phyloP scores from a whole-genome alignment of 2,888 invertebrate genomes.

The Sinelater perroti region DNA sequence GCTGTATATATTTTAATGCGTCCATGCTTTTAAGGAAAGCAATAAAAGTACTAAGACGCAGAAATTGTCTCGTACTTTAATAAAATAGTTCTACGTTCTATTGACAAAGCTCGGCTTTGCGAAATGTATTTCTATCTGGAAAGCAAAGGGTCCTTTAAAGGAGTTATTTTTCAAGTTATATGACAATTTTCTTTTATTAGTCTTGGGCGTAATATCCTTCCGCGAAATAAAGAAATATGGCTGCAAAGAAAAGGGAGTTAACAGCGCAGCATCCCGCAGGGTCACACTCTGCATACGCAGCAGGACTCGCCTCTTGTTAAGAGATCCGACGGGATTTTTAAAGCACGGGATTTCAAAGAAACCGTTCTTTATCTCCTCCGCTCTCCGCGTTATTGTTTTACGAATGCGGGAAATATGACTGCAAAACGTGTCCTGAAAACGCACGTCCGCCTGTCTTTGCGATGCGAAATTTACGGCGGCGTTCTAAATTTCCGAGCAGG shows the following conservation, averaged over 20 bases:
- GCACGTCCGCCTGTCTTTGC: constrained; percentile 2
- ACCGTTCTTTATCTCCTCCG: constrained; percentile 29
- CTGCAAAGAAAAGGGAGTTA: constrained; percentile 35
- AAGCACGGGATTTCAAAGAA: constrained; percentile 33
- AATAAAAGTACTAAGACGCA: too few species aligned
- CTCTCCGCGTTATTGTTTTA: constrained; percentile 33
- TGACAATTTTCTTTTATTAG: constrained; percentile 39
- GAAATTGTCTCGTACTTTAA: too few species aligned
- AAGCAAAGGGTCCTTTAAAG: constrained; percentile 30
- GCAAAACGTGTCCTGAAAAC: constrained; percentile 14
- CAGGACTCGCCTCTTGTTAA: constrained; percentile 34
- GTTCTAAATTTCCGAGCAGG: constrained; percentile 9
- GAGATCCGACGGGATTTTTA: constrained; percentile 31
- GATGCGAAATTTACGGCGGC: constrained; percentile 1
- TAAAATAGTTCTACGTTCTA: too few species aligned
- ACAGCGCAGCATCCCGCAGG: constrained; percentile 35
- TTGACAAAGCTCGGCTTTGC: too few species aligned
- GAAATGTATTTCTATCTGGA: constrained; percentile 28
- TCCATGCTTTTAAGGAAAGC: too few species aligned
- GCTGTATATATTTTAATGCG: too few species aligned
- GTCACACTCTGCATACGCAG: constrained; percentile 40
- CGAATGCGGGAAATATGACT: constrained; percentile 23
- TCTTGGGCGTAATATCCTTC: constrained; percentile 37
- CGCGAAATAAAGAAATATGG: constrained; percentile 34
- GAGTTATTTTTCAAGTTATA: constrained; percentile 37